Evolutionary conservation across 2,888 invertebrate species (phyloP).

Genomic region (Rhodophaea formosa): DNA sequence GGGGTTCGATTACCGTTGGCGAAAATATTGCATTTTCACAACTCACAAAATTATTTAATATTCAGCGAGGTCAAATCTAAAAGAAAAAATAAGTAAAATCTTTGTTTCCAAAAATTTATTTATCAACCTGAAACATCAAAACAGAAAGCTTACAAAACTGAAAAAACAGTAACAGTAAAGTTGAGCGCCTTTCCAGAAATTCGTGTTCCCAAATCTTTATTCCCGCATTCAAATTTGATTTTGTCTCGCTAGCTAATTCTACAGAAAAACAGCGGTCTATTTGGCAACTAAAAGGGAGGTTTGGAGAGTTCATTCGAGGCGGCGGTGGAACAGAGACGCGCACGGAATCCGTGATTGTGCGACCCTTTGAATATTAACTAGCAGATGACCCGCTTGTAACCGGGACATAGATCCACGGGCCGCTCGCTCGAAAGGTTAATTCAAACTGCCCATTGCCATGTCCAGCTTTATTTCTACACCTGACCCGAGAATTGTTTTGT

Average conservation of each 20-base stretch:
- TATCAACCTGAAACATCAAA: background rate
- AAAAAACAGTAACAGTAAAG: background rate
- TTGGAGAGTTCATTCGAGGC: slow-evolving; percentile 45
- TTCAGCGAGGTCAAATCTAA: too few species aligned
- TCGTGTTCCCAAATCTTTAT: background rate
- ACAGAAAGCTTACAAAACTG: background rate
- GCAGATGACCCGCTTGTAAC: slow-evolving; percentile 68
- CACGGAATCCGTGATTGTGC: slow-evolving; percentile 68
- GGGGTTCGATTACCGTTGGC: too few species aligned
- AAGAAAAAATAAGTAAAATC: too few species aligned
- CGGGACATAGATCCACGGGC: slow-evolving; percentile 56
- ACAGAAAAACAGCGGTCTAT: slow-evolving; percentile 44
- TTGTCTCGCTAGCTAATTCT: slow-evolving; percentile 31
- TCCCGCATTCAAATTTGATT: slow-evolving; percentile 22
- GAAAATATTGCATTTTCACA: too few species aligned
- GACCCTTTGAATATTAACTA: slow-evolving; percentile 78
- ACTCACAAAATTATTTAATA: too few species aligned
- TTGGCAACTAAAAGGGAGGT: slow-evolving; percentile 52
- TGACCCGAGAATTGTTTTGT: slow-evolving; percentile 37
- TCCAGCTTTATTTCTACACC: slow-evolving; percentile 46
- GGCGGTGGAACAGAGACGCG: slow-evolving; percentile 58
- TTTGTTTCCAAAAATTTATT: background rate
- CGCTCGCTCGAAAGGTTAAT: slow-evolving; percentile 59
- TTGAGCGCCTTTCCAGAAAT: background rate
- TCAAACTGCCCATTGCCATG: slow-evolving; percentile 52